phyloP scores from a whole-genome alignment of 53 echinoderm and acorn worm genomes.

The Paelopatides confundens region DNA sequence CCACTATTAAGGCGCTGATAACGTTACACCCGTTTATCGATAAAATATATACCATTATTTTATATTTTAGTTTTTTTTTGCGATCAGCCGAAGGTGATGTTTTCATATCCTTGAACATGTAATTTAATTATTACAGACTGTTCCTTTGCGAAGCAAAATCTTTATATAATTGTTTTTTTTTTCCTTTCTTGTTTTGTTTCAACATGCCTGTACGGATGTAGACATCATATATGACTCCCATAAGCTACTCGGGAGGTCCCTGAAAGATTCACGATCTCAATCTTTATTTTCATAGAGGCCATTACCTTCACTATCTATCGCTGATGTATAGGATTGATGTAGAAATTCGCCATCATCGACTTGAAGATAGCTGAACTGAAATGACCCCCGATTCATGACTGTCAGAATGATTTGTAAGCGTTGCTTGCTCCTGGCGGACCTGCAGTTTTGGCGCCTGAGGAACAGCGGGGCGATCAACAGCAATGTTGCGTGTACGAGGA shows the following conservation, averaged over 20 bases:
- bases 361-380: constrained; percentile 9
- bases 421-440: constrained; percentile 4
- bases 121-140: no score
- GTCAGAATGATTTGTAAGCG: background rate
- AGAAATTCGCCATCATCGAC: background rate
- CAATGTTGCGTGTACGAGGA: background rate
- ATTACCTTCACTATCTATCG: background rate
- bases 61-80: no score
- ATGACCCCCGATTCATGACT: background rate
- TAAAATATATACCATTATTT: no score
- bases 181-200: background rate
- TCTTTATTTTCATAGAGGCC: constrained; percentile 31
- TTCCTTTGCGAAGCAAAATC: no score
- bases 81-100: no score
- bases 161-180: background rate
- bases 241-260: constrained; percentile 27
- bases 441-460: constrained; percentile 26
- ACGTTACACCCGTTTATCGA: background rate
- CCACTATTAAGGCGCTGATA: background rate
- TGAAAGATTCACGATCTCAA: background rate
- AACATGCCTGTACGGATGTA: background rate
- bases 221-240: background rate
- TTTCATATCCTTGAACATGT: no score
- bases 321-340: background rate
- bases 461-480: background rate